Evolutionary conservation across 2,888 invertebrate species (phyloP).

Genomic region (Megastigmus dorsalis): DNA sequence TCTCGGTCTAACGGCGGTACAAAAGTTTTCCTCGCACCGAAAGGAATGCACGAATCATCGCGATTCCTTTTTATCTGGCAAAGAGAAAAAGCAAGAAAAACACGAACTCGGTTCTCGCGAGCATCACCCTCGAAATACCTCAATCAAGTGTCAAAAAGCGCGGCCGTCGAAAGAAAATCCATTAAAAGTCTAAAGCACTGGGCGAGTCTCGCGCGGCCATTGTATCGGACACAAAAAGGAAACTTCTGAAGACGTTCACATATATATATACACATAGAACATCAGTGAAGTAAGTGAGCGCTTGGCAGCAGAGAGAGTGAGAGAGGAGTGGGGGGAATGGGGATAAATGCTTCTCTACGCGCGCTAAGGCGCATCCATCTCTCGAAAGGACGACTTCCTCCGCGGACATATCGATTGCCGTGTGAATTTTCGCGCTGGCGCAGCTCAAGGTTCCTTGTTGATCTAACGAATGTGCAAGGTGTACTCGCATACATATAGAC

Average conservation of each 20-base stretch:
- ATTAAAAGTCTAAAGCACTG: conserved; percentile 19
- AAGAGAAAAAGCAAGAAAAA: not conserved
- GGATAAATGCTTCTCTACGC: conserved; percentile 6
- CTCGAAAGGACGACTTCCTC: conserved; percentile 26
- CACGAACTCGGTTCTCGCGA: too few species aligned
- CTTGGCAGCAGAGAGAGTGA: too few species aligned
- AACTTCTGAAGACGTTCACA: too few species aligned
- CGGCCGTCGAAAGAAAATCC: not conserved
- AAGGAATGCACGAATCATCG: conserved; percentile 4
- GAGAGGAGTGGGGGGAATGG: not conserved
- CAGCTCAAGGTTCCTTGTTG: conserved; percentile 12
- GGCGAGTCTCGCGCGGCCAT: not conserved
- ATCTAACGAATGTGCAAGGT: conserved; percentile 31
- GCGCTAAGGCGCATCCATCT: conserved; percentile 18
- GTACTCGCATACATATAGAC: not conserved
- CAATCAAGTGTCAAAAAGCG: not conserved
- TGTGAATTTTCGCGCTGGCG: conserved; percentile 49
- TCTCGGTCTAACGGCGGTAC: too few species aligned
- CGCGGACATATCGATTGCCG: conserved; percentile 51
- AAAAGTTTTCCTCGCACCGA: not conserved
- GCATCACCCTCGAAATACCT: not conserved
- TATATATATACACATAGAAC: too few species aligned
- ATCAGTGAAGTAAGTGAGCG: too few species aligned
- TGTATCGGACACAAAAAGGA: too few species aligned
- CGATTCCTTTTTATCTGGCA: not conserved